Evolutionary conservation across 2,888 invertebrate genomes (phyloP).

Genomic region (Epinotia bilunana): DNA sequence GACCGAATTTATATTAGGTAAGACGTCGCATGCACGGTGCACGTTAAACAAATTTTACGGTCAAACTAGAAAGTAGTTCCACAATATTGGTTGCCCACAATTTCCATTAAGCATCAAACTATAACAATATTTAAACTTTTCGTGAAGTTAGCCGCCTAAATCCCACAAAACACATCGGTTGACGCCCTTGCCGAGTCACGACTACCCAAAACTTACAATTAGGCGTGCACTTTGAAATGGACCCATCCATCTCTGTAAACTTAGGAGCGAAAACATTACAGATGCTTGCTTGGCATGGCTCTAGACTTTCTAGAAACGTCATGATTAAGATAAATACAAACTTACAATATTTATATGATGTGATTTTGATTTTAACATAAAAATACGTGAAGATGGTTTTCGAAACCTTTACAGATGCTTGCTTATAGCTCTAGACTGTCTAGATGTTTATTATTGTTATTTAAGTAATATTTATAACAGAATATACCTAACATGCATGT

Average conservation of each 20-base stretch:
- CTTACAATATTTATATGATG: too few species aligned
- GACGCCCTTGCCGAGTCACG: slow-evolving; percentile 44
- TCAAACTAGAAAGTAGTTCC: slow-evolving; percentile 21
- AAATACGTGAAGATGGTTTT: too few species aligned
- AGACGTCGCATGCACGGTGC: slow-evolving; percentile 5
- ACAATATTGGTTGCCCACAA: slow-evolving; percentile 36
- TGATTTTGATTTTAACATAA: too few species aligned
- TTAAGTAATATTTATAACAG: too few species aligned
- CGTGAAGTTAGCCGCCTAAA: slow-evolving; percentile 33
- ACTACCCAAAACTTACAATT: slow-evolving; percentile 64
- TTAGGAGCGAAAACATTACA: slow-evolving; percentile 62
- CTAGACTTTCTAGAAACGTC: slow-evolving; percentile 28
- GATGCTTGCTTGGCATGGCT: slow-evolving; percentile 47
- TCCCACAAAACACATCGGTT: slow-evolving; percentile 42
- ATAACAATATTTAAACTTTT: slow-evolving; percentile 41
- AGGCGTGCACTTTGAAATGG: slow-evolving; percentile 66
- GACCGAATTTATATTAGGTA: not conserved
- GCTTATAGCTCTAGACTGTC: too few species aligned
- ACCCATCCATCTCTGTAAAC: slow-evolving; percentile 71
- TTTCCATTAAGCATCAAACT: slow-evolving; percentile 36
- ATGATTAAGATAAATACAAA: not conserved
- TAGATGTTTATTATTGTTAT: too few species aligned
- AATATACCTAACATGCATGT: too few species aligned
- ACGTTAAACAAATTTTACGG: slow-evolving; percentile 25
- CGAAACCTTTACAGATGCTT: too few species aligned